Evolutionary conservation across 2,797 vertebrate genomes (phyloP).

Genomic region (Carduelis carduelis): DNA sequence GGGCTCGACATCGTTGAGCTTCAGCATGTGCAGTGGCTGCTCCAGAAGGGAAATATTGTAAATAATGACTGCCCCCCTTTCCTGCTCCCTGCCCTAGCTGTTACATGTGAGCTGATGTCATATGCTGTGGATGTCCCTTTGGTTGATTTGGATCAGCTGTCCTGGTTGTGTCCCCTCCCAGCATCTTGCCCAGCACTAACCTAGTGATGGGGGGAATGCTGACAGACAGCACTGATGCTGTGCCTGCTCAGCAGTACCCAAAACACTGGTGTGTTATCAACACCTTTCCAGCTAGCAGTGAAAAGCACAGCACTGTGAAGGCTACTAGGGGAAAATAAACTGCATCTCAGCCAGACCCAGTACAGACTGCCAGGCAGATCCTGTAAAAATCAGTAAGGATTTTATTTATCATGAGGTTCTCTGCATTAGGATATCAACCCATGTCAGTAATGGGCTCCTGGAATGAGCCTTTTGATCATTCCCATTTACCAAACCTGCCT

Average conservation of each 20-base stretch:
- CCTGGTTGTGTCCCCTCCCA: not conserved
- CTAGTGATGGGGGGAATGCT: not conserved
- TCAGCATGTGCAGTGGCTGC: accelerated
- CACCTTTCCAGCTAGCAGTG: not conserved
- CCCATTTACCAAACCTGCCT: not conserved
- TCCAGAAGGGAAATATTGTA: not conserved
- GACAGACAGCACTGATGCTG: not conserved
- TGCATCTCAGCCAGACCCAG: not conserved
- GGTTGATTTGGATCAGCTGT: not conserved
- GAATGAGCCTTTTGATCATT: not conserved
- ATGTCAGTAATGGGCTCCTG: not conserved
- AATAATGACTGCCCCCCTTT: not conserved
- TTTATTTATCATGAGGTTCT: not conserved
- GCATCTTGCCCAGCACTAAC: not conserved
- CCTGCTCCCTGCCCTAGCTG: not conserved
- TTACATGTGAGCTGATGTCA: not conserved
- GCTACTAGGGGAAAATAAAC: not conserved
- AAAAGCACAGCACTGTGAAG: not conserved
- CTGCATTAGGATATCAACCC: not conserved
- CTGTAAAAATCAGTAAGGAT: not conserved
- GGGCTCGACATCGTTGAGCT: no score
- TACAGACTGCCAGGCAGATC: not conserved
- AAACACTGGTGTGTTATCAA: not conserved
- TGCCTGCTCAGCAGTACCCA: not conserved
- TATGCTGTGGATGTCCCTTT: not conserved